A percentile compares a stretch with the other conserved stretches of the same genome.
Evolutionary conservation across 1,140 invertebrate genomes (phyloP).

Genomic region (Pogonomyrmex californicus): DNA sequence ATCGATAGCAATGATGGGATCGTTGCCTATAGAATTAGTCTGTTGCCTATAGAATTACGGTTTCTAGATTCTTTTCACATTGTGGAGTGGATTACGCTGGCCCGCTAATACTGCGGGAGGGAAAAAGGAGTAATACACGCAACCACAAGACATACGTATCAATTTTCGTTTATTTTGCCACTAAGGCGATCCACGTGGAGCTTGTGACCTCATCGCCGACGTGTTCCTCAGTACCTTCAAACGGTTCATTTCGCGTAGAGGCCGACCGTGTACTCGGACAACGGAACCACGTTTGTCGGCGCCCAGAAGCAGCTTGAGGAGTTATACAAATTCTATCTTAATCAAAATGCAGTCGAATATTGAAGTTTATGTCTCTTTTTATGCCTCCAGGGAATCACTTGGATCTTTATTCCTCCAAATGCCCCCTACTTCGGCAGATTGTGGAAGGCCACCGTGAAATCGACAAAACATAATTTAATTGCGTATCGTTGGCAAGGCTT

Average conservation of each 20-base stretch:
- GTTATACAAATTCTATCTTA: background rate
- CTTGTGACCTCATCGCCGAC: background rate
- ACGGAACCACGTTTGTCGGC: constrained; percentile 45
- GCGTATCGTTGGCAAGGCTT: too few relatives aligned
- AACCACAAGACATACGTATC: constrained; percentile 48
- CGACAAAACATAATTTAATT: too few relatives aligned
- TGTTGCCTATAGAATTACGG: too few relatives aligned
- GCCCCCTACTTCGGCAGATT: too few relatives aligned
- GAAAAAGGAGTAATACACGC: background rate
- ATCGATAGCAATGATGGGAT: too few relatives aligned
- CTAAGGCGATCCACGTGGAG: constrained; percentile 46
- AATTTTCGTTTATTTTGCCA: constrained; percentile 48
- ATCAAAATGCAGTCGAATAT: too few relatives aligned
- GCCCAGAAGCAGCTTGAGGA: constrained; percentile 18
- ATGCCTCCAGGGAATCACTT: too few relatives aligned
- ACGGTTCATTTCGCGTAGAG: background rate
- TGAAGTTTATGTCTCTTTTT: too few relatives aligned
- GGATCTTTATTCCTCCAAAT: too few relatives aligned
- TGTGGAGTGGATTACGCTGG: background rate
- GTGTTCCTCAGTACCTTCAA: background rate
- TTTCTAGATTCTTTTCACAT: background rate
- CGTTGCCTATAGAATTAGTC: too few relatives aligned
- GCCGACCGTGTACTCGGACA: background rate
- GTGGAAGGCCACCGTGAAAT: too few relatives aligned
- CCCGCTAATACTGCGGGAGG: background rate